Conservation (phyloP, 2,797 vertebrate species). For the Sebastiscus tertius region DNA sequence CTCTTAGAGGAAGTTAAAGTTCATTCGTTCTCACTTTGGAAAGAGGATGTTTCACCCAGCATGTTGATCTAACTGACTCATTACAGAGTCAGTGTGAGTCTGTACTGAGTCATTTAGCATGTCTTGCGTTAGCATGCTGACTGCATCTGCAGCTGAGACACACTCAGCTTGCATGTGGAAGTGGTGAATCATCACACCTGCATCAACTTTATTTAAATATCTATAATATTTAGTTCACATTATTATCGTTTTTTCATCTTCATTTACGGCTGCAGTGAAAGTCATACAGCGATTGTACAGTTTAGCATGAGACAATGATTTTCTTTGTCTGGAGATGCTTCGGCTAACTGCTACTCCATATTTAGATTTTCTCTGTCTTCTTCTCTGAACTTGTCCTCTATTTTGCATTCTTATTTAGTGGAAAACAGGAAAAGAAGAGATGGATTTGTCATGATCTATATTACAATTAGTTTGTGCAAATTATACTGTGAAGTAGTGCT, state of each 20-base stretch:
- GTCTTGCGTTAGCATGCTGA: neutral
- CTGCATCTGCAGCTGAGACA: conserved; percentile 2
- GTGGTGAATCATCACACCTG: conserved; percentile 33
- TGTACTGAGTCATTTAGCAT: conserved; percentile 45
- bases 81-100: conserved; percentile 24
- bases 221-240: neutral
- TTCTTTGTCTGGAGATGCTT: neutral
- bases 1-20: conserved; percentile 22
- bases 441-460: no score
- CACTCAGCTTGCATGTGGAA: neutral
- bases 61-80: conserved; percentile 14
- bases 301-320: neutral
- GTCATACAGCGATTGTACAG: neutral
- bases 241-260: conserved; percentile 4
- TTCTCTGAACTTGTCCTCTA: neutral
- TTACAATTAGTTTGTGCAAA: neutral
- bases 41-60: conserved; percentile 27
- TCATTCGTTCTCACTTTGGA: conserved; percentile 22
- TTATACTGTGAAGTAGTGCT: neutral
- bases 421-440: neutral
- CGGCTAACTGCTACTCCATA: neutral
- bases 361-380: neutral
- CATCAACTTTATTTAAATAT: neutral
- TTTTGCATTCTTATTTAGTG: neutral
- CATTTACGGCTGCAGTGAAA: neutral